These are phyloP conservation scores for Apostichopus leukothele DNA, from an alignment of 53 echinoderm and acorn worm species.

Conservation along the genomic window DNA sequence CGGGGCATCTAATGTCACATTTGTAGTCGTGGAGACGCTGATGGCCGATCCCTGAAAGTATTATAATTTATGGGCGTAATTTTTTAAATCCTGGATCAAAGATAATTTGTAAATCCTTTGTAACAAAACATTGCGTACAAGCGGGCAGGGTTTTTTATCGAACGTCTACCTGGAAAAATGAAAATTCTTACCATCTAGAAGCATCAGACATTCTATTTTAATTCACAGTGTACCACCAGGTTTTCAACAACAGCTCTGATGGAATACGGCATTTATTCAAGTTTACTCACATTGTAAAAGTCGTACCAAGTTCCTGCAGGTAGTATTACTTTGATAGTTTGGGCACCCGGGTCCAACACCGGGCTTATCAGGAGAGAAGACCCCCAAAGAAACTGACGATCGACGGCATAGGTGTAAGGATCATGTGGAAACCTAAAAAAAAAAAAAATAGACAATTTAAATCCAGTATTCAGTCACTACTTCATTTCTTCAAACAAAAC, in stretches of 20 bases:
- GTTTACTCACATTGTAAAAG: slow-evolving; percentile 59
- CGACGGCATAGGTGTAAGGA: slow-evolving; percentile 55
- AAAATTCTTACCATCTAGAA: not conserved
- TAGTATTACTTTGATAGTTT: slow-evolving; percentile 54
- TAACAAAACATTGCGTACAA: not conserved
- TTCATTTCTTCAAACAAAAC: too few relatives aligned
- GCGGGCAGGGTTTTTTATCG: not conserved
- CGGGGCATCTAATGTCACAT: slow-evolving; percentile 69
- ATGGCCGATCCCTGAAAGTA: slow-evolving; percentile 36
- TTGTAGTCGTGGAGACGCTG: slow-evolving; percentile 29
- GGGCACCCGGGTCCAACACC: slow-evolving; percentile 59
- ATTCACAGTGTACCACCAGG: not conserved
- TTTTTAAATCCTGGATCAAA: not conserved
- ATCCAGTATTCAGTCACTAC: too few relatives aligned
- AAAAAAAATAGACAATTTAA: not conserved
- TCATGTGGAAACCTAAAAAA: slow-evolving; percentile 66
- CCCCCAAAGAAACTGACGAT: slow-evolving; percentile 78
- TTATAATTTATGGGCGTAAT: too few relatives aligned
- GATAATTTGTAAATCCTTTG: not conserved
- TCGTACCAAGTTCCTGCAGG: slow-evolving; percentile 76
- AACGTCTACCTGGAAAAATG: not conserved
- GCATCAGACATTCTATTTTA: not conserved
- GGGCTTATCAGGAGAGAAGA: slow-evolving; percentile 71
- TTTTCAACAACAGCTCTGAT: not conserved
- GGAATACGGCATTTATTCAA: not conserved